Evolutionary conservation across 2,797 vertebrate genomes (phyloP), one percentile per base, ranked within the genome.

Genomic region (Gymnocypris eckloni): DNA sequence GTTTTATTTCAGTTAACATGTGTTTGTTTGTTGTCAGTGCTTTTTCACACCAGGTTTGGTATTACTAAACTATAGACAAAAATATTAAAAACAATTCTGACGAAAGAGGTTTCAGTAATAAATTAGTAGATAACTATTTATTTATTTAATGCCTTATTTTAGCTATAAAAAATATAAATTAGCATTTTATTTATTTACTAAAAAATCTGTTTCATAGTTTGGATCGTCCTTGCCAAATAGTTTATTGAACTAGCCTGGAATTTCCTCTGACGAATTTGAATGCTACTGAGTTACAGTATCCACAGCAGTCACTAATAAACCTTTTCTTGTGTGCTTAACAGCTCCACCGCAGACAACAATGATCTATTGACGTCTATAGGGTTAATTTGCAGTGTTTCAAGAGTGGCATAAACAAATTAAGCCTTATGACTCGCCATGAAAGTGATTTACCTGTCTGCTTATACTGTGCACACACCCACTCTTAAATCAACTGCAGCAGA

Each of bases 401-500:
- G 37, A 79, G 85, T 71, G 33, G 79, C 41, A 59, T 84, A 84
- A 87, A 87, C 75, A 86, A 83, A 70, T 89, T 75, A 91, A 90
- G 91, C 87, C 87, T 89, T 89, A 91, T 89, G 89, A 89, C 88
- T 87, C 91, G 89, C 89, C 77, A 90, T 91, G 82, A 87, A 84
- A 86, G 83, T 89, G 89, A 92, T 90, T 91, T 91, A 92, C 89
- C 70, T 87, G 71, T 83, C 88, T 86, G 88, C 89, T 88, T 92
- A 86, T 90, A 86, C 89, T 89, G 86, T 91, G 86, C 87, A 86
- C 87, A 89, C 88, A 82, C 86, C 82, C 83, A 59, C 43, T 86
- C 86, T 89, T 93, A 90, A 94, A 92, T 91, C 88, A 59, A 71
- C 89, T 90, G 90, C 93, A 90, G 85, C 83, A 82, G 67, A 75